Evolutionary conservation across 2,888 invertebrate species (phyloP).

Genomic region (Nymphalis urticae): DNA sequence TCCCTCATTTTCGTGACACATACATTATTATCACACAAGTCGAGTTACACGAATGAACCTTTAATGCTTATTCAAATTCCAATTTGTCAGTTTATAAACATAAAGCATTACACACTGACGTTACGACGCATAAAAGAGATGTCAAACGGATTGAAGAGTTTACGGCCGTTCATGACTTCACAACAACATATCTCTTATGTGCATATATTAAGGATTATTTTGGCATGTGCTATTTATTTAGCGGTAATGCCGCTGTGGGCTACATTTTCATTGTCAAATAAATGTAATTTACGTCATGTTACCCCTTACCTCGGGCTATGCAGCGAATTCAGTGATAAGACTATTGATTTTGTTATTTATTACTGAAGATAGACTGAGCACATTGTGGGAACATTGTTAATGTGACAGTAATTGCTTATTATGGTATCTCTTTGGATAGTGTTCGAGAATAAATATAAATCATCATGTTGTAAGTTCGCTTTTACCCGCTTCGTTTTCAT

Average conservation of each 20-base stretch:
- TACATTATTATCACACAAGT: background rate
- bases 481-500: too few species aligned
- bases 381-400: conserved; percentile 19
- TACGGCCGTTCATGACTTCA: conserved; percentile 24
- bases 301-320: conserved; percentile 37
- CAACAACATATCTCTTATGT: conserved; percentile 28
- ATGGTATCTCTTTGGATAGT: background rate
- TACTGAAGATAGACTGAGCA: conserved; percentile 28
- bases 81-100: conserved; percentile 35
- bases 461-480: too few species aligned
- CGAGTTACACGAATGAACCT: background rate
- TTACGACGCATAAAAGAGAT: conserved; percentile 35
- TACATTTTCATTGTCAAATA: conserved; percentile 41
- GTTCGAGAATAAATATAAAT: background rate
- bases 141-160: conserved; percentile 39
- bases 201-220: conserved; percentile 27
- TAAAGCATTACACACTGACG: conserved; percentile 32
- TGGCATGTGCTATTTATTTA: conserved; percentile 18
- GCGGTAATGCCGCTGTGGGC: conserved; percentile 26
- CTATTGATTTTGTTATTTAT: conserved; percentile 40
- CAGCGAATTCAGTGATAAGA: conserved; percentile 39
- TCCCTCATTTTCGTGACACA: background rate
- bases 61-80: conserved; percentile 14
- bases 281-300: conserved; percentile 42
- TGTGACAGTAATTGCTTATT: conserved; percentile 7